These are phyloP conservation scores for Momotus momota DNA, from an alignment of 2,797 vertebrate genomes.

Conservation along the genomic window DNA sequence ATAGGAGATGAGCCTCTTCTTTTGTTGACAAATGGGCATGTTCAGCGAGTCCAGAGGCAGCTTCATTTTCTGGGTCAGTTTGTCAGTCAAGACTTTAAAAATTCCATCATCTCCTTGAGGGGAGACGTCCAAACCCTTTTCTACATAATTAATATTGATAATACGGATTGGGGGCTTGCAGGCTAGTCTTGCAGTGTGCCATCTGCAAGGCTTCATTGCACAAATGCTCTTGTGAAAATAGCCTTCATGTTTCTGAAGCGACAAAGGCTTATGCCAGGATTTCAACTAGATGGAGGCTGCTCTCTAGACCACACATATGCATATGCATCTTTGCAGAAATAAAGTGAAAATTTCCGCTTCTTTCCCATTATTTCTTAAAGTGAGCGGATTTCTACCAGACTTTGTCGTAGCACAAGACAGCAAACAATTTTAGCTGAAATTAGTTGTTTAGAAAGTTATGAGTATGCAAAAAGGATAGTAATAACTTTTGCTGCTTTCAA, in stretches of 20 bases:
- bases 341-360: background rate
- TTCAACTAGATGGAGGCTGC: background rate
- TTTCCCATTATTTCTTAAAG: background rate
- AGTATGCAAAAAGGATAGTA: constrained; percentile 8
- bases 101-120: background rate
- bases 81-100: background rate
- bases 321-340: background rate
- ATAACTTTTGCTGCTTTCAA: constrained; percentile 23
- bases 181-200: background rate
- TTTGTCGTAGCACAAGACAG: fast-evolving
- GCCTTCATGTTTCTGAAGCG: background rate
- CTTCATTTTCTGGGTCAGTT: constrained; percentile 19
- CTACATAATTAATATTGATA: constrained; percentile 24
- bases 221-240: background rate
- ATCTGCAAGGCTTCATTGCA: background rate
- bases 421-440: constrained; percentile 8
- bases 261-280: background rate
- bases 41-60: constrained; percentile 18
- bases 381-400: background rate
- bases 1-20: background rate
- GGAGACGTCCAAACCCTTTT: background rate
- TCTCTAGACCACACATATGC: fast-evolving
- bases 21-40: background rate
- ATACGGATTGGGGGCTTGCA: background rate
- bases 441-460: constrained; percentile 10